A percentile compares a stretch with the other conserved stretches of the same genome.
These are phyloP conservation scores for Dolichopus griseipennis DNA, from an alignment of 2,888 invertebrate genomes.

Conservation along the genomic window DNA sequence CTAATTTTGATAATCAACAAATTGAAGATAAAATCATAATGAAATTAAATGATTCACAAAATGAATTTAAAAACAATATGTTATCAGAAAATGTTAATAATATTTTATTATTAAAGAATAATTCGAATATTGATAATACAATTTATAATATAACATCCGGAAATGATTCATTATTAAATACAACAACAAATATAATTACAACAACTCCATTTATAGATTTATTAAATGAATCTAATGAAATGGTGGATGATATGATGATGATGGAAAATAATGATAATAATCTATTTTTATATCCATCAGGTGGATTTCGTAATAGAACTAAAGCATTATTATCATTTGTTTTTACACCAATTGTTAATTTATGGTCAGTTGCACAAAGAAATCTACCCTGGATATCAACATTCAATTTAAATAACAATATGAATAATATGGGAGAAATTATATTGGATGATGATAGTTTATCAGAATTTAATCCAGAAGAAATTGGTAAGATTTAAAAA, in stretches of 20 bases:
- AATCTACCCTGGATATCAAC: conserved; percentile 11
- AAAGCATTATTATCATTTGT: conserved; percentile 13
- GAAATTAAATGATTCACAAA: too few relatives aligned
- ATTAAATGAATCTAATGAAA: neutral
- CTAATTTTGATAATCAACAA: too few relatives aligned
- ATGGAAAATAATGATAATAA: neutral
- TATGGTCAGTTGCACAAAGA: conserved; percentile 15
- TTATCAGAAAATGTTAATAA: neutral
- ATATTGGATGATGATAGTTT: neutral
- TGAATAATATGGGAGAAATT: neutral
- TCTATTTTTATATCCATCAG: neutral
- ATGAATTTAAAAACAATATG: too few relatives aligned
- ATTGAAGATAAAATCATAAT: too few relatives aligned
- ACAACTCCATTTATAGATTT: neutral
- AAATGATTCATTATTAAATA: too few relatives aligned
- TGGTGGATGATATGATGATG: neutral
- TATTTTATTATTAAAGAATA: neutral
- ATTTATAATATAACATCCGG: too few relatives aligned
- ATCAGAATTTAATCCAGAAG: neutral
- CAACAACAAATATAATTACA: too few relatives aligned
- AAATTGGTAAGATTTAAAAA: neutral
- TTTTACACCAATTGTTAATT: conserved; percentile 15
- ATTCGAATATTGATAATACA: neutral
- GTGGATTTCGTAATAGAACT: conserved; percentile 9
- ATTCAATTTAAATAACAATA: neutral